phyloP scores from a whole-genome alignment of 2,113 vertebrate species.

The Accipiter cooperii region DNA sequence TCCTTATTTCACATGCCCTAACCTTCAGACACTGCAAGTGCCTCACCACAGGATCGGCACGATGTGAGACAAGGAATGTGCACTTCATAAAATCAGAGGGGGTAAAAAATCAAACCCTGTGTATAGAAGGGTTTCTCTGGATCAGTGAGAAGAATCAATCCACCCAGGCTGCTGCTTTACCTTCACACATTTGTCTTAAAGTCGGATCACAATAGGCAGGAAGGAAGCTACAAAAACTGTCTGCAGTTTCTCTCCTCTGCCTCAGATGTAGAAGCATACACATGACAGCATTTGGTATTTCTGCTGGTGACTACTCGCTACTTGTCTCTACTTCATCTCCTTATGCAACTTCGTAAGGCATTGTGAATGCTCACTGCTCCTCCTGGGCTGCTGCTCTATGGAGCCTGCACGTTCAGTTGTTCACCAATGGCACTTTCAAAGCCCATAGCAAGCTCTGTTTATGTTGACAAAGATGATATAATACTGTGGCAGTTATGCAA shows the following conservation, averaged over 20 bases:
- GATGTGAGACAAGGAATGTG: constrained; percentile 55
- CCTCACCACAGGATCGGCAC: constrained; percentile 92
- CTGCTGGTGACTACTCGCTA: constrained; percentile 3
- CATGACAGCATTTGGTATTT: not conserved
- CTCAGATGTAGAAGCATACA: not conserved
- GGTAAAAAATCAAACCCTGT: not conserved
- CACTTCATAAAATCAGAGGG: not conserved
- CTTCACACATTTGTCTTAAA: constrained; percentile 52
- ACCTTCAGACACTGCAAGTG: constrained; percentile 93
- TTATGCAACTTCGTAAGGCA: not conserved
- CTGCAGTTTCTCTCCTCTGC: not conserved
- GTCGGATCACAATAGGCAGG: not conserved
- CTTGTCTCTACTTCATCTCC: not conserved
- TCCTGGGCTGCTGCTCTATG: not conserved
- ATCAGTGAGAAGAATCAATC: not conserved
- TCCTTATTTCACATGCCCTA: constrained; percentile 90
- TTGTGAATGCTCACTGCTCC: constrained; percentile 23
- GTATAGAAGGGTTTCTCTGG: not conserved
- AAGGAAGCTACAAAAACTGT: not conserved
- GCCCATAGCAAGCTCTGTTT: not conserved
- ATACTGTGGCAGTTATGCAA: constrained; percentile 51
- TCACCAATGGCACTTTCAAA: constrained; percentile 29
- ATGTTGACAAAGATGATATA: constrained; percentile 40
- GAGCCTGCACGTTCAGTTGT: not conserved
- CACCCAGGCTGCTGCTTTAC: constrained; percentile 36